Evolutionary conservation across 2,113 vertebrate species (phyloP), one percentile per base, ranked within the genome.

Genomic region (Cyrtonyx montezumae): DNA sequence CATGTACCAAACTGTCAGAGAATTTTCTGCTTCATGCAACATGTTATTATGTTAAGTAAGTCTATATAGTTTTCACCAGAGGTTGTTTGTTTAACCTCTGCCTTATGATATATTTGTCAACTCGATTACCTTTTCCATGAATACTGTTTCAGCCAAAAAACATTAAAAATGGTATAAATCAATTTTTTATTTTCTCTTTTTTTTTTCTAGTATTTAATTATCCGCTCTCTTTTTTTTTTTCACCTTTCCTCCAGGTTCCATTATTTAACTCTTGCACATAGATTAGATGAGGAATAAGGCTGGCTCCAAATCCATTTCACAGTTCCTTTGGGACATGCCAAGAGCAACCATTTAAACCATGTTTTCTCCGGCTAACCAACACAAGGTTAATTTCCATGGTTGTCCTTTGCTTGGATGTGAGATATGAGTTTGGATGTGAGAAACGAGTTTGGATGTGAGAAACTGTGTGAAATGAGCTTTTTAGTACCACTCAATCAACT

Each of bases 1-100:
- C 6, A 0, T 17, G 19, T 82, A 91, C 68, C 74, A 73, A 95
- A 86, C 76, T 68, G 79, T 95, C 82, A 59, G 11, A 91, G 84
- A 95, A 92, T 94, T 92, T 94, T 96, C 80, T 93, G 78, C 80
- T 96, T 93, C 93, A 90, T 95, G 80, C 70, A 93, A 74, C 42
- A 32, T 95, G 94, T 93, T 95, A 82, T 94, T 91, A 71, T 87
- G 46, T 48, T 86, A 79, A 65, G 84, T 87, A 80, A 53, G 51
- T 62, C 66, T 80, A 51, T 51, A 79, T 20, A 49, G 79, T 75
- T 93, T 93, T 93, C 82, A 61, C 51, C 40, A 62, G 51, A 71
- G 77, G 15, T 88, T 93, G 89, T 95, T 95, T 95, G 62, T 75
- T 91, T 95, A 95, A 95, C 93, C 92, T 91, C 48, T 88, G 46